Evolutionary conservation across 2,113 vertebrate species (phyloP), one percentile per base, ranked within the genome.

Genomic region (Ranitomeya imitator): DNA sequence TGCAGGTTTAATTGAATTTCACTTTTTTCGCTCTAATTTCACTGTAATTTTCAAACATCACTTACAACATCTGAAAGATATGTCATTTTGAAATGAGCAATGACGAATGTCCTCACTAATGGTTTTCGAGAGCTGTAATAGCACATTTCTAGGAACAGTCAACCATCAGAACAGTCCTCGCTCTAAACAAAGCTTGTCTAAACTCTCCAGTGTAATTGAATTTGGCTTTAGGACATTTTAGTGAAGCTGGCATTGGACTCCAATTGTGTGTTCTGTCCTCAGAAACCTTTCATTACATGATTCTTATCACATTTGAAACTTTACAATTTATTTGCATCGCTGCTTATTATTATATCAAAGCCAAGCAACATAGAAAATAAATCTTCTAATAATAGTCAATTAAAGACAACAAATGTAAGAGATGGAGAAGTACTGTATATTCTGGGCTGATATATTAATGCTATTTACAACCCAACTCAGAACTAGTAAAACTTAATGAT

Each of bases 151-250:
- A 74, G 31, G 45, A 74, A 51, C 37, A 73, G 69, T 73, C 26
- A 73, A 73, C 15, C 14, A 73, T 15, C 15, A 74, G 71, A 74
- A 19, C 14, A 9, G 71, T 74, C 31, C 8, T 74, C 69, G 5
- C 69, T 6, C 3, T 37, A 71, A 71, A 37, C 23, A 71, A 37
- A 16, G 26, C 2, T 16, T 52, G 37, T 11, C 10, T 11, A 60
- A 31, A 81, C 37, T 63, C 57, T 45, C 31, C 57, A 61, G 60
- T 83, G 60, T 45, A 83, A 51, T 65, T 83, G 60, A n/a, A 31
- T 45, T 45, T 21, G 31, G 11, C 37, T 63, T 83, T 16, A 51
- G 60, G 26, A 83, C 80, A 61, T 81, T 61, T 45, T 61, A 80
- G 15, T 80, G 23, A 80, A 60, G 31, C 60, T 52, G 54, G 37